Conservation (phyloP, 2,113 vertebrate genomes). For the Sinocyclocheilus grahami region DNA sequence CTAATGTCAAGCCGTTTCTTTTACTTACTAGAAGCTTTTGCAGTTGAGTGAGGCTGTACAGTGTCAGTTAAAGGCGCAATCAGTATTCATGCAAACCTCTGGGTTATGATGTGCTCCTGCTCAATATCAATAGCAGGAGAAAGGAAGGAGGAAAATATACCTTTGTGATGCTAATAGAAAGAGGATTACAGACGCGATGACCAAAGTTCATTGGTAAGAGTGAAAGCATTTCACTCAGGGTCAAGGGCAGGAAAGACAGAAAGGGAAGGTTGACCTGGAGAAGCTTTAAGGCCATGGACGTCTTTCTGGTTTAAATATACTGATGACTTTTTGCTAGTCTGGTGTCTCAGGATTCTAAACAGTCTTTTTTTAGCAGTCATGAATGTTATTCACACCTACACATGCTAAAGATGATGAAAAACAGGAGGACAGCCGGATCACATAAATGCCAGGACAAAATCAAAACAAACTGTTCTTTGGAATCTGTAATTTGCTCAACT, state of each 20-base stretch:
- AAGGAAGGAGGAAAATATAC: not conserved
- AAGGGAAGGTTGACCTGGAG: not conserved
- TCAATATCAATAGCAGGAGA: conserved; percentile 4
- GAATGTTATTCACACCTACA: conserved; percentile 8
- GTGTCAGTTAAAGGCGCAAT: conserved; percentile 1
- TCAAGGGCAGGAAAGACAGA: conserved; percentile 23
- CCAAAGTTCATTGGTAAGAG: conserved; percentile 33
- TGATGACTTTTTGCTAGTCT: not conserved
- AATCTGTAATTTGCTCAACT: conserved; percentile 15
- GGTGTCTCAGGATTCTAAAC: not conserved
- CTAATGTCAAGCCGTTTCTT: conserved; percentile 15
- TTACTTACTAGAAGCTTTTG: not conserved
- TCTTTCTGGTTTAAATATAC: not conserved
- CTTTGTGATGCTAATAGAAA: conserved; percentile 37
- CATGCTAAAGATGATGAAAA: conserved; percentile 6
- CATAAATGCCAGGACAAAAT: conserved; percentile 32
- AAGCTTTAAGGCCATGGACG: not conserved
- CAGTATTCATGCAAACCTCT: conserved; percentile 39
- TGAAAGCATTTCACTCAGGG: conserved; percentile 1
- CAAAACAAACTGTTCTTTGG: conserved; percentile 24
- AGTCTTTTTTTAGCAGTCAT: not conserved
- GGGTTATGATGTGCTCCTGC: conserved; percentile 34
- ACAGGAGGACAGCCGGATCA: not conserved
- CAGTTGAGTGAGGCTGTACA: not conserved
- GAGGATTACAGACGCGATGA: conserved; percentile 17